These are phyloP conservation scores for Campoplex nolae DNA, from an alignment of 2,888 invertebrate genomes.

Conservation along the genomic window DNA sequence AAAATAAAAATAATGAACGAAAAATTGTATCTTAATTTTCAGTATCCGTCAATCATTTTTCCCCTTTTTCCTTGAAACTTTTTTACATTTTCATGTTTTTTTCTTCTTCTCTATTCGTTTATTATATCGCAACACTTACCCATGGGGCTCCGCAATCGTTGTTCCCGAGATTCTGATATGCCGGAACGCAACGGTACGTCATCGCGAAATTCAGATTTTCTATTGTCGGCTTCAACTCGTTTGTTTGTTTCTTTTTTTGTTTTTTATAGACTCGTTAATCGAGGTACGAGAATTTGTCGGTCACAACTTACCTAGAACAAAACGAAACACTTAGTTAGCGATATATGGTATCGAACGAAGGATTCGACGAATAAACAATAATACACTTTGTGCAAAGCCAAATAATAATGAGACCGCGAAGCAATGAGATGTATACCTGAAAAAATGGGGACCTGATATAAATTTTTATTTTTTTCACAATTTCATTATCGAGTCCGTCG, in stretches of 20 bases:
- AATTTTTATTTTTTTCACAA: too few relatives aligned
- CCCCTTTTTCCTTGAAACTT: not conserved
- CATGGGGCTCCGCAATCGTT: conserved; percentile 89
- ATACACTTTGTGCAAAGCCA: not conserved
- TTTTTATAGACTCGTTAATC: conserved; percentile 74
- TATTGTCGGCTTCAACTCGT: conserved; percentile 60
- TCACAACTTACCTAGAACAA: conserved; percentile 90
- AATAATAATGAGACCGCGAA: not conserved
- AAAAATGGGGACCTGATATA: too few relatives aligned
- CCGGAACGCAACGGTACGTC: conserved; percentile 90
- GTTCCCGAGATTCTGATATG: conserved; percentile 87
- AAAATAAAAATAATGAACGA: not conserved
- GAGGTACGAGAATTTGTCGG: conserved; percentile 79
- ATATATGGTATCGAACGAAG: conserved; percentile 76
- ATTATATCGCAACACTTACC: conserved; percentile 85
- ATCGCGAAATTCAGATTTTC: conserved; percentile 83
- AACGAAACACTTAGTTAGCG: conserved; percentile 88
- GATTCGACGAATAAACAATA: not conserved
- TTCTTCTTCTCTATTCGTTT: not conserved
- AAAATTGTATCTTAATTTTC: conserved; percentile 18
- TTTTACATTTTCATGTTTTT: not conserved
- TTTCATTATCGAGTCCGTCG: too few relatives aligned
- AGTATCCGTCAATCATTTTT: conserved; percentile 8
- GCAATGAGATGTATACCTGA: too few relatives aligned
- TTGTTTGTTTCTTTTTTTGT: conserved; percentile 19